Conservation (phyloP, 2,797 vertebrate species). For the Scarus forsteni region DNA sequence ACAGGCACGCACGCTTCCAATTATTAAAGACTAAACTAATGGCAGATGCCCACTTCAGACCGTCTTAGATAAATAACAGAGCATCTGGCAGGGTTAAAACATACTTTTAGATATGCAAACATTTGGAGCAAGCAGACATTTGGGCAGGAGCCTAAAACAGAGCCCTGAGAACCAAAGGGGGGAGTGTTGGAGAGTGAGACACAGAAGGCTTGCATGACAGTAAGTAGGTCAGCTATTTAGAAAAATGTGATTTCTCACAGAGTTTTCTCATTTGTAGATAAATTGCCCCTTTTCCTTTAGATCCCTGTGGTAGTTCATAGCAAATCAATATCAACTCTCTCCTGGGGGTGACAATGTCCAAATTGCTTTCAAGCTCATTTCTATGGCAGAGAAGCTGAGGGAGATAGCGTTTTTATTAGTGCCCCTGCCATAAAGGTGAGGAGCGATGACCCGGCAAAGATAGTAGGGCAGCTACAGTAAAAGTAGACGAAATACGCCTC, state of each 20-base stretch:
- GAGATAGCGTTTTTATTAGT: conserved; percentile 80
- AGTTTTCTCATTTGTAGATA: conserved; percentile 82
- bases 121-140: conserved; percentile 68
- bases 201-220: conserved; percentile 70
- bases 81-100: conserved; percentile 47
- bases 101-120: conserved; percentile 64
- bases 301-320: conserved; percentile 74
- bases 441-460: conserved; percentile 65
- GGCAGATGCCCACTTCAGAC: conserved; percentile 46
- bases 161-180: conserved; percentile 55
- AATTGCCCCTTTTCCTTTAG: conserved; percentile 77
- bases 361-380: conserved; percentile 86
- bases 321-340: conserved; percentile 84
- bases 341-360: conserved; percentile 79
- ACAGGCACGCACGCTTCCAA: conserved; percentile 25
- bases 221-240: conserved; percentile 84
- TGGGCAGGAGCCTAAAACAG: conserved; percentile 65
- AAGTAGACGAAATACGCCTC: conserved; percentile 46
- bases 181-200: conserved; percentile 54
- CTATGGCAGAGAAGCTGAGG: conserved; percentile 70
- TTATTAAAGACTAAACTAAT: conserved; percentile 52
- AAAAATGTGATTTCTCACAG: conserved; percentile 80
- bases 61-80: conserved; percentile 37
- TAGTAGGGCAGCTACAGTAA: conserved; percentile 70
- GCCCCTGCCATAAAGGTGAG: conserved; percentile 72